These are phyloP conservation scores for Mustelus asterias DNA, from an alignment of 2,113 vertebrate species.

Conservation along the genomic window DNA sequence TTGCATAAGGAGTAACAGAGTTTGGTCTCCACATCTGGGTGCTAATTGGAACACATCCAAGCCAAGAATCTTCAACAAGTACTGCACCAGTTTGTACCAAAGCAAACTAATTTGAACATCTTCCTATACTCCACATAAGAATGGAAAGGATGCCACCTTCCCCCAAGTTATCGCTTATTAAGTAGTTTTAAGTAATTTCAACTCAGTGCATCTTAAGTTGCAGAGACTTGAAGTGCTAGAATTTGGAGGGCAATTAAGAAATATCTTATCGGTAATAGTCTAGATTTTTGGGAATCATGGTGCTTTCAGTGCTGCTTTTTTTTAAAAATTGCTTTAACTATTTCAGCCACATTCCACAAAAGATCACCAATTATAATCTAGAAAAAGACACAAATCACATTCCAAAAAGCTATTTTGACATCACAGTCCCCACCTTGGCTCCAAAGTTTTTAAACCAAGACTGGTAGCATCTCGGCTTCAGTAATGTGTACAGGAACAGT, in stretches of 20 bases:
- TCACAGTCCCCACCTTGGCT: neutral
- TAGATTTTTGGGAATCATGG: neutral
- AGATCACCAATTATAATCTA: neutral
- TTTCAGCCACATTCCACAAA: neutral
- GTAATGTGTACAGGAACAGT: neutral
- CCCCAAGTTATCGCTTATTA: neutral
- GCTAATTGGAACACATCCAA: neutral
- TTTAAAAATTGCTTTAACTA: neutral
- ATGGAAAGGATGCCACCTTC: neutral
- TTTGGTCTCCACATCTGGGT: neutral
- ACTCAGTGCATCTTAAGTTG: neutral
- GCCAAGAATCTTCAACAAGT: neutral
- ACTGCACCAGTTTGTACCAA: neutral
- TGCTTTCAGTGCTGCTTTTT: neutral
- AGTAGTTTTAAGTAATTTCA: neutral
- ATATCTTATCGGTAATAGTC: neutral
- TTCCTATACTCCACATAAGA: neutral
- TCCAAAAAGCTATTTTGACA: neutral
- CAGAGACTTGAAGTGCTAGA: neutral
- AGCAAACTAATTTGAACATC: neutral
- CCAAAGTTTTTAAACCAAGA: neutral
- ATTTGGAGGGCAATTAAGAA: neutral
- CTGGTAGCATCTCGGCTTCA: neutral
- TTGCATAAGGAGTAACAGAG: neutral
- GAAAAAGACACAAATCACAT: neutral